Base-by-base conservation (phyloP, 2,888 invertebrate species). In the Pimpla rufipes region DNA sequence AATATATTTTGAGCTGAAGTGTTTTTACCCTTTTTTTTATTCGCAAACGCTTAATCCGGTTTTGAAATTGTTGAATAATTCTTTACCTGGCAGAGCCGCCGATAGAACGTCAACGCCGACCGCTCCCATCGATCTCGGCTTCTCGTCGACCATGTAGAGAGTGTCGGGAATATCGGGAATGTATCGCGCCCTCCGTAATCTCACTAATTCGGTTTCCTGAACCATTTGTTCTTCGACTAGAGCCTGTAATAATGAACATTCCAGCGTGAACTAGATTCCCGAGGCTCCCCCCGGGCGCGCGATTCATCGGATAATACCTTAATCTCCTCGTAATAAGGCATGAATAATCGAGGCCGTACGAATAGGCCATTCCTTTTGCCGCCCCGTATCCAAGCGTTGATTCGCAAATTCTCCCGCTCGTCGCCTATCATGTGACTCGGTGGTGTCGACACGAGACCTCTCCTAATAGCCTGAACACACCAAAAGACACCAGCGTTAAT, bases 241-340 rank as follows among this genome's bases (percentile, higher is more conserved):
- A 76, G 96, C 95, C 96, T 96, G 92, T 1, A 87, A 85, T 59
- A 75, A 73, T 59, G 71, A 76, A 83, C 1, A 76, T 67, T 57
- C 50, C 18, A 42, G 40, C 50, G 8, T 62, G n/a, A 37, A 62
- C 40, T 1, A 62, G 18, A 40, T 62, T 40, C 35, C 8, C 37
- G 10, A 62, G 35, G 62, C 35, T 62, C 3, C 5, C 3, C 2
- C 37, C 10, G n/a, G n/a, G 16, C n/a, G 18, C 11, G 45, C 7
- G 37, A 21, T 29, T 74, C 23, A 71, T 37, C 16, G 6, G 47
- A 71, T 29, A 81, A 64, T 88, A 97, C 97, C 95, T 98, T 98
- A 11, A 98, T 96, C 94, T 98, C 99, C 92, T 99, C 98, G 89
- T 97, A 97, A 93, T 98, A 98, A 50, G 99, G 98, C 95, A 97